Base-by-base conservation (phyloP, 1,140 invertebrate genomes). In the Pomacea maculata region DNA sequence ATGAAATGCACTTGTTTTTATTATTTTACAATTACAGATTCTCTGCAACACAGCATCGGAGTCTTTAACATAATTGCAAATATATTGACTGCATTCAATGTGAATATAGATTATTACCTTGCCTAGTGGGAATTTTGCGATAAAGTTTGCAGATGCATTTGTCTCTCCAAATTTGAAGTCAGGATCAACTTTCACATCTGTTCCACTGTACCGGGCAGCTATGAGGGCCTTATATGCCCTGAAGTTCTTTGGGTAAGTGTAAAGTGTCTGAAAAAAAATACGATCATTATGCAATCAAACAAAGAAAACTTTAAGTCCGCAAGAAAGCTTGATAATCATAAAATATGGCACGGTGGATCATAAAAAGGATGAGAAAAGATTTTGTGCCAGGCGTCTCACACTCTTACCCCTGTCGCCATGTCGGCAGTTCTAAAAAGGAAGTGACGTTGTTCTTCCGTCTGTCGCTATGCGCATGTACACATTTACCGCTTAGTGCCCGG, bases 171-270 rank as follows among this genome's bases (percentile, higher is more conserved):
- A 97, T 80, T 96, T 95, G 90, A 99, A 99, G 88, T 95, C 94
- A 77, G 94, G 93, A 15, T 87, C 86, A 75, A 98, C 93, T 93
- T 96, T 96, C 83, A 99, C 93, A 87, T 96, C 94, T 82, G 94
- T 94, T 85, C 97, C 96, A 84, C 97, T 97, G 93, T 96, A 99
- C 92, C 98, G 94, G 90, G 97, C 97, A 86, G 98, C 97, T 90
- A 99, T 97, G 87, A 98, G 94, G 87, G 95, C 96, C 93, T 99
- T 99, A 79, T 92, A 92, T 54, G 92, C 96, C 90, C 97, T 95
- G 94, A 97, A 98, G 94, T 98, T 98, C 92, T 97, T 95, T 85
- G 96, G 95, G 93, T 97, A 98, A 88, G 97, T 97, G 93, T 97
- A 98, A 88, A 99, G 94, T 91, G 96, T 98, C 97, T 98, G 93